Evolutionary conservation across 2,113 vertebrate genomes (phyloP).

Genomic region (Gorsachius goisagi): DNA sequence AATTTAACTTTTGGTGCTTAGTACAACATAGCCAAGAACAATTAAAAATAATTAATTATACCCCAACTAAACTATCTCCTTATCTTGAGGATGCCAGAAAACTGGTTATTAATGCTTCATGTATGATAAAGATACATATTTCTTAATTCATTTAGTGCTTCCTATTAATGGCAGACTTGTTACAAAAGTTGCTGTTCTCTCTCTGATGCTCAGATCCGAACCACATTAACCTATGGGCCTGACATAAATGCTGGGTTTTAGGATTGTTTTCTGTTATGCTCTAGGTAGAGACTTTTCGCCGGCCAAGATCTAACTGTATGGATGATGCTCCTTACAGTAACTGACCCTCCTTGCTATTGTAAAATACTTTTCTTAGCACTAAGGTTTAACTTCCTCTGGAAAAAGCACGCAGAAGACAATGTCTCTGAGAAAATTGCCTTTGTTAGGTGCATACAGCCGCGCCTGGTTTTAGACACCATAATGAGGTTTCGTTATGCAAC

Average conservation of each 20-base stretch:
- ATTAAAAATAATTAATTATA: slow-evolving; percentile 50
- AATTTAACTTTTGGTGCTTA: background rate
- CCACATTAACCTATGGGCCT: background rate
- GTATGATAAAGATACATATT: background rate
- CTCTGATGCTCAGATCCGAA: background rate
- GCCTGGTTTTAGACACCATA: background rate
- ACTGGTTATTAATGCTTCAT: background rate
- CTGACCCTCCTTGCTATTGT: background rate
- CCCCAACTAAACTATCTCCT: background rate
- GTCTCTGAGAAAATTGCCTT: background rate
- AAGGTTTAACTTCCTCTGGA: background rate
- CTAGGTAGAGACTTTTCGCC: background rate
- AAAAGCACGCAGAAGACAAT: background rate
- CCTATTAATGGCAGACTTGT: background rate
- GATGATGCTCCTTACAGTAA: background rate
- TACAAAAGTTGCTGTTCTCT: background rate
- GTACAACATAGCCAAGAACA: slow-evolving; percentile 37
- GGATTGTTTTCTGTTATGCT: background rate
- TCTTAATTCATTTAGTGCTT: background rate
- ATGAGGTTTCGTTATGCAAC: background rate
- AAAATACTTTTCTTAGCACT: slow-evolving; percentile 5
- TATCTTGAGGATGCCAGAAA: slow-evolving; percentile 2
- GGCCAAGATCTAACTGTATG: background rate
- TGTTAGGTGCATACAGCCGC: background rate
- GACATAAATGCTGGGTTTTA: background rate